phyloP scores from a whole-genome alignment of 2,113 vertebrate genomes.

The Pseudorasbora parva region DNA sequence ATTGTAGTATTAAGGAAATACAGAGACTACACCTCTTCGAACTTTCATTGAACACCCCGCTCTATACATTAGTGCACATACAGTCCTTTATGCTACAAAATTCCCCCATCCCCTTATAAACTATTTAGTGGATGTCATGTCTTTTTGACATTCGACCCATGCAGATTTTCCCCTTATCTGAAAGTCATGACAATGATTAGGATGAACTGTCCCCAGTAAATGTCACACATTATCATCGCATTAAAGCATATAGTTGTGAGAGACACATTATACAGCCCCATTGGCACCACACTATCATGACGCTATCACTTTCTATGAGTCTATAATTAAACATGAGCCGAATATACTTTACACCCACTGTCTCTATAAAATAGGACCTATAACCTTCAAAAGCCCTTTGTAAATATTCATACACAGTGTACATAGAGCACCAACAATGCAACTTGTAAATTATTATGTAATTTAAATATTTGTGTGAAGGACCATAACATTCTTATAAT shows the following conservation, averaged over 20 bases:
- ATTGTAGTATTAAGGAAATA: too few species aligned
- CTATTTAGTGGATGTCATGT: too few species aligned
- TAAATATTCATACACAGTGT: constrained; percentile 7
- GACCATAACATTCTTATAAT: background rate
- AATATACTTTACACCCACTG: background rate
- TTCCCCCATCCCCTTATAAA: too few species aligned
- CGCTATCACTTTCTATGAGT: background rate
- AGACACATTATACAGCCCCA: background rate
- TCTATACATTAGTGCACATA: too few species aligned
- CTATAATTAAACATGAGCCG: background rate
- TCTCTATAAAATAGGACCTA: background rate
- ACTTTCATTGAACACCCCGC: too few species aligned
- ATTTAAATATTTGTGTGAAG: background rate
- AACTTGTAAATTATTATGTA: background rate
- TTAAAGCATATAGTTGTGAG: constrained; percentile 22
- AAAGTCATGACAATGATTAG: constrained; percentile 7
- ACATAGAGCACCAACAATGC: background rate
- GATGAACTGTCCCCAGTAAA: constrained; percentile 6
- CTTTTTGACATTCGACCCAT: background rate
- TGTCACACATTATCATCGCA: constrained; percentile 26
- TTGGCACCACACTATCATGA: background rate
- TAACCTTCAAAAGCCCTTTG: constrained; percentile 3
- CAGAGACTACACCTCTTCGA: too few species aligned
- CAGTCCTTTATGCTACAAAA: too few species aligned
- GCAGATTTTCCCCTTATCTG: background rate